Evolutionary conservation across 2,797 vertebrate genomes (phyloP).

Genomic region (Scolopax rusticola): DNA sequence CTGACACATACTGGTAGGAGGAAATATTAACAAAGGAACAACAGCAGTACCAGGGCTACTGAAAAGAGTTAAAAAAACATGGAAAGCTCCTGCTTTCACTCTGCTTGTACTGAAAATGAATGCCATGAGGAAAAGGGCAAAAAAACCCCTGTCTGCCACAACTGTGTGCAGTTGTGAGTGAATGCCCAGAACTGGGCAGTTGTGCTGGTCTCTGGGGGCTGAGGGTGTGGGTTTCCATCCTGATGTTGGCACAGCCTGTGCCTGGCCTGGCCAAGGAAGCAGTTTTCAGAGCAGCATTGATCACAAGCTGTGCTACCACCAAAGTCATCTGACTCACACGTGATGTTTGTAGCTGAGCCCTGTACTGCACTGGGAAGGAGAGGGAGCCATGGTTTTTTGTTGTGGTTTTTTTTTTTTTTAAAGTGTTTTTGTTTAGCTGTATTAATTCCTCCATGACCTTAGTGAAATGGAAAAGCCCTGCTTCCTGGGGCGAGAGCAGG

Average conservation of each 20-base stretch:
- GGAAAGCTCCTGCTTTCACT: not conserved
- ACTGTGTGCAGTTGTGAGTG: rapidly evolving
- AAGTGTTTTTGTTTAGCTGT: rapidly evolving
- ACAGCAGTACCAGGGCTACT: not conserved
- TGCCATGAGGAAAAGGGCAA: not conserved
- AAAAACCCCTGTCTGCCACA: not conserved
- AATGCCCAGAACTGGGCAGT: not conserved
- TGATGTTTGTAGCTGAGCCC: not conserved
- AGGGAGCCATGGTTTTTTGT: not conserved
- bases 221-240: not conserved
- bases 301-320: rapidly evolving
- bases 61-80: not conserved
- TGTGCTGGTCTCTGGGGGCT: not conserved
- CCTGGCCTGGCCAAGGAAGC: not conserved
- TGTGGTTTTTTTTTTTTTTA: not conserved
- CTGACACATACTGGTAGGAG: not conserved
- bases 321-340: rapidly evolving
- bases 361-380: not conserved
- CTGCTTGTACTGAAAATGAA: not conserved
- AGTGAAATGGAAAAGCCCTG: not conserved
- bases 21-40: not conserved
- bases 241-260: no score
- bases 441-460: not conserved
- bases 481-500: not conserved
- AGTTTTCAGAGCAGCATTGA: not conserved